These are phyloP conservation scores for Nesometra sesokonis DNA, from an alignment of 35 echinoderm and acorn worm species.

Conservation along the genomic window DNA sequence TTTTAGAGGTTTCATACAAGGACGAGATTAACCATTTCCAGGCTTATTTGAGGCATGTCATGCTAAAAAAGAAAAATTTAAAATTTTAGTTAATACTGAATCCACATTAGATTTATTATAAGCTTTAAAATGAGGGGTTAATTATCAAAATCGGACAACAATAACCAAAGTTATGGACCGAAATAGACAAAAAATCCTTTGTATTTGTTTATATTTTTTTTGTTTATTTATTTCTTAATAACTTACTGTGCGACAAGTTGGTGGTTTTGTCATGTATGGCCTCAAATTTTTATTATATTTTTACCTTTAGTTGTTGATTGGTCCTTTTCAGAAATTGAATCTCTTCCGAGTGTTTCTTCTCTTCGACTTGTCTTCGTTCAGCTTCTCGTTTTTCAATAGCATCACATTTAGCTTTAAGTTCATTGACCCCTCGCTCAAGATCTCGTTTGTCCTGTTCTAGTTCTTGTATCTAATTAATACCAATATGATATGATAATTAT, in stretches of 20 bases:
- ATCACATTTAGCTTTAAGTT: conserved; percentile 97
- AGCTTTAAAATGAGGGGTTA: too few relatives aligned
- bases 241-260: background rate
- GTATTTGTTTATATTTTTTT: background rate
- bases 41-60: too few relatives aligned
- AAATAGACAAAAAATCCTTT: too few relatives aligned
- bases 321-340: conserved; percentile 98
- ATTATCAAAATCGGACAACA: too few relatives aligned
- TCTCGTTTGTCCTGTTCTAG: conserved; percentile 87
- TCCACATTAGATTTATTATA: too few relatives aligned
- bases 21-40: too few relatives aligned
- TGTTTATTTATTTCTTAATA: background rate
- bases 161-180: too few relatives aligned
- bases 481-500: too few relatives aligned
- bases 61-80: too few relatives aligned
- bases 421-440: conserved; percentile 92
- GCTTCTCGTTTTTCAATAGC: conserved; percentile 98
- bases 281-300: background rate
- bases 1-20: too few relatives aligned
- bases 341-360: conserved; percentile 99
- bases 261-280: background rate
- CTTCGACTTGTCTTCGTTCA: conserved; percentile 86
- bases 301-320: conserved; percentile 97
- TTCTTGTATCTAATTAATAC: conserved; percentile 60
- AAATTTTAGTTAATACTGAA: too few relatives aligned